Evolutionary conservation across 2,113 vertebrate genomes (phyloP), one percentile per base, ranked within the genome.

Genomic region (Sialia sialis): DNA sequence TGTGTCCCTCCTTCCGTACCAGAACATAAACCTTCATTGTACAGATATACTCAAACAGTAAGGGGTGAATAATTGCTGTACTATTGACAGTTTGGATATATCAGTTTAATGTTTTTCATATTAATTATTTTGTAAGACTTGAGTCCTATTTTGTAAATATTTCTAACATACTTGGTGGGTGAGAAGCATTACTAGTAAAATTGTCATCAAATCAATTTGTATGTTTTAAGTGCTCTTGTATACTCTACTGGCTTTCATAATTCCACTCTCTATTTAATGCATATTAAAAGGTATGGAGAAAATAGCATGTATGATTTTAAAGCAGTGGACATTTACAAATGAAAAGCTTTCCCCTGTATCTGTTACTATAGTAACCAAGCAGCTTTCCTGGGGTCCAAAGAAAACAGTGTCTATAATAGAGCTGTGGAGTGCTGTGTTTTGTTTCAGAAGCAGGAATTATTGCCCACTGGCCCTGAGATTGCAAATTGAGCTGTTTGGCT

Each of bases 281-380:
- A 90, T 94, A 80, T 90, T 76, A 59, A 69, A 76, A 95, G 94
- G 29, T 55, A 82, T 89, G 56, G 39, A 55, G 36, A 80, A 90
- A 95, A 94, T 79, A 94, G 87, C 88, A 32, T 54, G 85, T 95
- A 22, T 87, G 70, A 82, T 97, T 96, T 96, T 94, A 89, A 95
- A 82, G 86, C 90, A 90, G 83, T 75, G 32, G 85, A 95, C 95
- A 90, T 62, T 96, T 96, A 95, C 64, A 96, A 97, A 75, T 81
- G 84, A 95, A 97, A 95, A 95, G 68, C 84, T 86, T 96, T 96
- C 77, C 73, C 81, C 94, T 94, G 17, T 72, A 92, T 85, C 87
- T 94, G 92, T 98, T 96, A 78, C 97, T 93, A 90, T 96, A 90
- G 97, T 80, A 96, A 97, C 97, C n/a, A 93, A 83, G 69, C 87